Conservation (phyloP, 2,113 vertebrate genomes). For the Coracopsis vasa region DNA sequence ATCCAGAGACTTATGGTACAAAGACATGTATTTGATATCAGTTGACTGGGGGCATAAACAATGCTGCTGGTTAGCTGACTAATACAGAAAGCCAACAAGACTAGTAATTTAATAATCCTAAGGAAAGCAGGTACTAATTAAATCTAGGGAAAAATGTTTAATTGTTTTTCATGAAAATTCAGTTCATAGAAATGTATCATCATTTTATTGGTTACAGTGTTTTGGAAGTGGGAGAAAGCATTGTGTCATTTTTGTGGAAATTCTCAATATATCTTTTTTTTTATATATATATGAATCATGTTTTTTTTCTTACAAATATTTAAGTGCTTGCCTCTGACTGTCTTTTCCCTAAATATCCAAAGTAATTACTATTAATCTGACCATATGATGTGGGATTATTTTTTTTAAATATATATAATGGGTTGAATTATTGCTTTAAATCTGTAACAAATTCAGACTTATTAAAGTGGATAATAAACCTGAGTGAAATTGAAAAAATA, state of each 20-base stretch:
- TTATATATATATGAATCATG: background rate
- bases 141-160: background rate
- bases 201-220: background rate
- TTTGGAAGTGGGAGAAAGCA: background rate
- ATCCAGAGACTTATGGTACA: background rate
- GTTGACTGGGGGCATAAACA: background rate
- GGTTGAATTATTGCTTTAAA: background rate
- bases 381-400: background rate
- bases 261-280: background rate
- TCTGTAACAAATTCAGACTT: background rate
- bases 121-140: background rate
- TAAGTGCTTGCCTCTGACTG: background rate
- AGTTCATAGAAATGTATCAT: background rate
- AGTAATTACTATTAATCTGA: background rate
- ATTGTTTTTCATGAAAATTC: background rate
- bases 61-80: background rate
- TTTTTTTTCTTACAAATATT: background rate
- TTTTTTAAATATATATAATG: background rate
- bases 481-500: background rate
- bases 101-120: background rate
- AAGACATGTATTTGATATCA: background rate
- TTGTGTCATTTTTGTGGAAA: background rate
- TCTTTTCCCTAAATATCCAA: background rate
- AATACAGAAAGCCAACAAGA: background rate
- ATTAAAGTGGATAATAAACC: constrained; percentile 12